Base-by-base conservation (phyloP, 1,140 invertebrate genomes). In the Sarcophaga bullata region DNA sequence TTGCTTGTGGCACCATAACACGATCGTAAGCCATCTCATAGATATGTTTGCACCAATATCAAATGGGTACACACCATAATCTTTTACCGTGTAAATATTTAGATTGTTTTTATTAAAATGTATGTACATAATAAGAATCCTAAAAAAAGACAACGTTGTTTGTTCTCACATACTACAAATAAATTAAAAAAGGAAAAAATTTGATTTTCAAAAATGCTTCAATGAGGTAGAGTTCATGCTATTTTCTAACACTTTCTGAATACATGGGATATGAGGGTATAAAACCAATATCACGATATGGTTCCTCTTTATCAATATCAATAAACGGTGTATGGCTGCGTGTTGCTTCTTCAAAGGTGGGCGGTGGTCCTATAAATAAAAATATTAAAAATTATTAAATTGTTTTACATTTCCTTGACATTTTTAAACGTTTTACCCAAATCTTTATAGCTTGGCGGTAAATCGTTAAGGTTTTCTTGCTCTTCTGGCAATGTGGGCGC, bases 331-430 rank as follows among this genome's bases (percentile, higher is more conserved):
- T 85, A 1, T 84, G 84, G 25, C 85, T 83, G n/a, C 82, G 72
- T 1, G 84, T 88, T 11, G 88, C 88, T 13, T 87, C 76, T 80
- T 88, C 87, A 6, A 88, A 89, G 8, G 88, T 82, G 0, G 88
- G 88, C 11, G 87, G 88, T 72, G 85, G 88, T 89, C 50, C 81
- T 15, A 19, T 47, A 17, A n/a, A 46, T 73, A 73, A 73, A 49
- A 49, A 72, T 9, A 3, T 72, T 7, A 1, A 62, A n/a, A 62
- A 62, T 9, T n/a, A 72, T 25, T 54, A 54, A 9, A 19, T 72
- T 2, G 37, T 6, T 25, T 9, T 15, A 10, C 3, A 72, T 72
- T 72, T 9, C n/a, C 17, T 9, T 7, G 62, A 0, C 1, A 17
- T 72, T 19, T 10, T n/a, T 72, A 19, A 72, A n/a, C n/a, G 62